Evolutionary conservation across 1,140 invertebrate species (phyloP).

Genomic region (Liolophura sinensis): DNA sequence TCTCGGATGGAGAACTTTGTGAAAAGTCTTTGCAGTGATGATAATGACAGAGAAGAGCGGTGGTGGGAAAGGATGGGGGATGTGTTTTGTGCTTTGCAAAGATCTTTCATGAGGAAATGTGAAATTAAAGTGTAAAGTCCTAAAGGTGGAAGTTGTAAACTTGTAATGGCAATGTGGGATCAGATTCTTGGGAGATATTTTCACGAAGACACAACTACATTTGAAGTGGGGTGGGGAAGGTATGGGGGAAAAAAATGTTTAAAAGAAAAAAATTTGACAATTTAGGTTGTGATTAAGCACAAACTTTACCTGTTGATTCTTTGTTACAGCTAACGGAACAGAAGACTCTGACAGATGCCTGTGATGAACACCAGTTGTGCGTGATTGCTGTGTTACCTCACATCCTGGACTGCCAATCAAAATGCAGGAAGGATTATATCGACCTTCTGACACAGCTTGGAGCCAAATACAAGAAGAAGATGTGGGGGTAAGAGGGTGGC

Average conservation of each 20-base stretch:
- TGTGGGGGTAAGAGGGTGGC: slow-evolving; percentile 81
- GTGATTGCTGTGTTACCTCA: slow-evolving; percentile 93
- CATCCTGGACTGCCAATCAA: slow-evolving; percentile 94
- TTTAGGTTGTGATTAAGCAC: slow-evolving; percentile 3
- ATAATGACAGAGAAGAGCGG: no score
- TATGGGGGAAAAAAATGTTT: slow-evolving; percentile 32
- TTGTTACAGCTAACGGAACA: slow-evolving; percentile 62
- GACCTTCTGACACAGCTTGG: slow-evolving; percentile 74
- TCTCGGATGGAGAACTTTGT: no score
- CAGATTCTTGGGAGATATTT: no score
- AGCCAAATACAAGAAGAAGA: slow-evolving; percentile 93
- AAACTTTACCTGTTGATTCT: neutral
- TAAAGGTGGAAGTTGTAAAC: no score
- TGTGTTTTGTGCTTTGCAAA: no score
- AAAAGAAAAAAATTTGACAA: slow-evolving; percentile 40
- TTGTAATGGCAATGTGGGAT: no score
- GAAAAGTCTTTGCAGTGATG: no score
- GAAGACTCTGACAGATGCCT: slow-evolving; percentile 71
- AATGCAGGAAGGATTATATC: slow-evolving; percentile 91
- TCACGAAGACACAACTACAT: no score
- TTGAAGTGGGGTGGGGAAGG: slow-evolving; percentile 8
- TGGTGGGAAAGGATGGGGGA: no score
- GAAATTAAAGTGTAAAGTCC: no score
- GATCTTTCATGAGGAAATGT: no score
- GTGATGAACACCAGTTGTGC: slow-evolving; percentile 87